Evolutionary conservation across 2,888 invertebrate species (phyloP).

Genomic region (Poecilobothrus nobilitatus): DNA sequence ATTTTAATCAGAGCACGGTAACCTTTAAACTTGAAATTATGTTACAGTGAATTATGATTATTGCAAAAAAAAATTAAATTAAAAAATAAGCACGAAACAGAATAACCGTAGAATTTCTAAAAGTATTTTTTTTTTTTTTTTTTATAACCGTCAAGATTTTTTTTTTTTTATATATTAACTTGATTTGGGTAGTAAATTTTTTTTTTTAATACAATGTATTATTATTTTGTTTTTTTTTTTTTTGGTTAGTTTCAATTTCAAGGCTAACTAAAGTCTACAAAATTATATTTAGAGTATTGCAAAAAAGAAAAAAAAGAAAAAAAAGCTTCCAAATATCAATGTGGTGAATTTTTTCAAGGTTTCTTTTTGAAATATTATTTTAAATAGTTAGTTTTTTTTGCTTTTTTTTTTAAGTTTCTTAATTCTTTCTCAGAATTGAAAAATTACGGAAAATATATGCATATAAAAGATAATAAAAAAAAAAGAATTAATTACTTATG

Average conservation of each 20-base stretch:
- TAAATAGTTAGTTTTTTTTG: background rate
- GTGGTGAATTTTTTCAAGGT: background rate
- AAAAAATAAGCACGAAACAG: too few species aligned
- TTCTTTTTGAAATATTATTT: background rate
- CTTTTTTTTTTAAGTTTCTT: background rate
- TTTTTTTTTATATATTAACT: too few species aligned
- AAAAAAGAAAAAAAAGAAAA: background rate
- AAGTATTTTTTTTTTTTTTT: too few species aligned
- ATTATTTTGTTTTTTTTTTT: too few species aligned
- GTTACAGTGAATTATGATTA: too few species aligned
- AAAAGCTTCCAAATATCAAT: background rate
- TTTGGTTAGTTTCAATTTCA: background rate
- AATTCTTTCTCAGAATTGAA: background rate
- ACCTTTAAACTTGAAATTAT: too few species aligned
- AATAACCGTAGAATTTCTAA: too few species aligned
- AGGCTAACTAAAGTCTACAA: background rate
- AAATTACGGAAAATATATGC: background rate
- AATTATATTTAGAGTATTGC: too few species aligned
- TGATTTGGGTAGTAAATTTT: background rate
- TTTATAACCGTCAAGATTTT: background rate
- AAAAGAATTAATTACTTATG: too few species aligned
- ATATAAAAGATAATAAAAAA: background rate
- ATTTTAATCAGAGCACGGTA: too few species aligned
- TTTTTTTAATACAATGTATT: background rate
- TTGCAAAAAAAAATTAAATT: too few species aligned